These are phyloP conservation scores for Saxidomus purpurata DNA, from an alignment of 1,140 invertebrate species.

Conservation along the genomic window DNA sequence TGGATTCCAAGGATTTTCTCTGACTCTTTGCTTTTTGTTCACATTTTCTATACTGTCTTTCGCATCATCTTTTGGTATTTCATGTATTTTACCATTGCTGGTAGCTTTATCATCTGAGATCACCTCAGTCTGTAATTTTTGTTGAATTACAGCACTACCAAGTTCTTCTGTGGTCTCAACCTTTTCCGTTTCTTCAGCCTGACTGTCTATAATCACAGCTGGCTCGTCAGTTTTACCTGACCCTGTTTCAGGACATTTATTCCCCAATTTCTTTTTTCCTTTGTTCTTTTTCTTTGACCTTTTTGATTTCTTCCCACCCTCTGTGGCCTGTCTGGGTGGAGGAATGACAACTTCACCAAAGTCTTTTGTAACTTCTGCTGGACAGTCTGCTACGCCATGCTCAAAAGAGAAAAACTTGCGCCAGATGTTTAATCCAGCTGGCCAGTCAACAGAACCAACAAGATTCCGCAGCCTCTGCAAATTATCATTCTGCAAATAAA, in stretches of 20 bases:
- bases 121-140: neutral
- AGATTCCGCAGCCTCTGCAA: conserved; percentile 84
- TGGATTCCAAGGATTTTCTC: conserved; percentile 72
- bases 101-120: conserved; percentile 1
- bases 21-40: conserved; percentile 66
- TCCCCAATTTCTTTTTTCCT: conserved; percentile 10
- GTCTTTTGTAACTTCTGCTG: conserved; percentile 73
- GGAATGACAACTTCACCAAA: conserved; percentile 69
- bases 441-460: conserved; percentile 86
- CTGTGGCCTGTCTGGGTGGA: conserved; percentile 26
- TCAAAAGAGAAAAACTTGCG: conserved; percentile 85
- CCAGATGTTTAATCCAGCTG: conserved; percentile 86
- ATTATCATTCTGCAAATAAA: conserved; percentile 84
- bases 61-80: neutral
- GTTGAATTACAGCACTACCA: neutral
- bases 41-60: conserved; percentile 24
- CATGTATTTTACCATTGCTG: neutral
- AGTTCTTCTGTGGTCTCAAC: conserved; percentile 1
- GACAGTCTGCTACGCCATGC: conserved; percentile 75
- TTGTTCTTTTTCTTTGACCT: conserved; percentile 79
- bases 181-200: neutral
- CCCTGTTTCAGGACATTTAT: neutral
- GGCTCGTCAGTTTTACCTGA: neutral
- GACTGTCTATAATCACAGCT: neutral
- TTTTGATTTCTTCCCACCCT: conserved; percentile 23